phyloP scores from a whole-genome alignment of 2,113 vertebrate genomes.

The Centropus unirufus region DNA sequence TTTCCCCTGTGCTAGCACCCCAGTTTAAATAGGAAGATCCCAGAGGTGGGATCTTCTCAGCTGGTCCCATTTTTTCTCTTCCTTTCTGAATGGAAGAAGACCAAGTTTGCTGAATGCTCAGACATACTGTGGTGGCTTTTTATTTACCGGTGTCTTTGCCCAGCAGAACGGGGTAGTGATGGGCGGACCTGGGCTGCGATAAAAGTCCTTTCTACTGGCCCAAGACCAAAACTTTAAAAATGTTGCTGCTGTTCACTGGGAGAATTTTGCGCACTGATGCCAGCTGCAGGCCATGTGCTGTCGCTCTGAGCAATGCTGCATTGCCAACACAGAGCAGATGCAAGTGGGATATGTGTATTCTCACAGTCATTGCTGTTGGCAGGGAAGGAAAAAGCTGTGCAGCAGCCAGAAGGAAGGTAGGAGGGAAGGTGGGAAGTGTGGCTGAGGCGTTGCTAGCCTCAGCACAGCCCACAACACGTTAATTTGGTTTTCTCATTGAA shows the following conservation, averaged over 20 bases:
- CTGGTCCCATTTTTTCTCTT: neutral
- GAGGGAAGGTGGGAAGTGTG: conserved; percentile 65
- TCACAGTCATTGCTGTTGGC: conserved; percentile 65
- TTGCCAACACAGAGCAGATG: conserved; percentile 36
- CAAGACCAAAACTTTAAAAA: neutral
- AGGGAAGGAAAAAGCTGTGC: conserved; percentile 37
- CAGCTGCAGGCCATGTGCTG: conserved; percentile 52
- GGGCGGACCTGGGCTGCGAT: neutral
- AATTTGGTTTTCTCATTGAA: conserved; percentile 46
- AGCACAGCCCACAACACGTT: conserved; percentile 37
- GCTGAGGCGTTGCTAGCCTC: conserved; percentile 63
- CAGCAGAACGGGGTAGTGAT: neutral
- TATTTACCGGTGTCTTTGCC: neutral
- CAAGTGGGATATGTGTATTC: conserved; percentile 66
- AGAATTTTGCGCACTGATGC: neutral
- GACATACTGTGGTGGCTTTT: neutral
- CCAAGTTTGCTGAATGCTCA: neutral
- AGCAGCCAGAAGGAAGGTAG: conserved; percentile 62
- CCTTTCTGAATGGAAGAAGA: neutral
- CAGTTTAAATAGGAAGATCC: neutral
- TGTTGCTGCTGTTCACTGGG: conserved; percentile 2
- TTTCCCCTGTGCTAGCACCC: neutral
- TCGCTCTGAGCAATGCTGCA: neutral
- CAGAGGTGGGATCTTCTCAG: neutral
- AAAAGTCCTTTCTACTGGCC: neutral